A percentile compares a stretch with the other conserved stretches of the same genome.
Conservation (phyloP, 2,113 vertebrate species). For the Noctilio leporinus region DNA sequence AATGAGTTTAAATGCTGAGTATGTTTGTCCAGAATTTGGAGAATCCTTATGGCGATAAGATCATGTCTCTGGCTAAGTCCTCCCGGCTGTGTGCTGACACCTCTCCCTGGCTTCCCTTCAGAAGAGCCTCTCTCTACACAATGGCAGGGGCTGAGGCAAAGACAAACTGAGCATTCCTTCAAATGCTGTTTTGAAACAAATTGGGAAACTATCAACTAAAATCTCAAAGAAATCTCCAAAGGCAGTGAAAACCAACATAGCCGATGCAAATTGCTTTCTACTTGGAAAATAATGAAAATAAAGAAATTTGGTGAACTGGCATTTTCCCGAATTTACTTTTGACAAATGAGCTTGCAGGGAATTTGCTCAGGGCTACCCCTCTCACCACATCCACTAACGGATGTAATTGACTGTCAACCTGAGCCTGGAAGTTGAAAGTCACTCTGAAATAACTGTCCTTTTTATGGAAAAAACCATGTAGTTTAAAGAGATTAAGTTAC, state of each 20-base stretch:
- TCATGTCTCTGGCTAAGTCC: not conserved
- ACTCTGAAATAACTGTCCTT: not conserved
- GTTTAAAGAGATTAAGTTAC: not conserved
- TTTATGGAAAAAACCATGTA: not conserved
- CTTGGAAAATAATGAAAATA: conserved; percentile 2
- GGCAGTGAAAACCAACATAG: not conserved
- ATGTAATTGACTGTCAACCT: not conserved
- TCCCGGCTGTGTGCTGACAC: not conserved
- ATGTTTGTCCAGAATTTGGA: not conserved
- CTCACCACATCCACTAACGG: too few relatives aligned
- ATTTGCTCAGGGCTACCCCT: not conserved
- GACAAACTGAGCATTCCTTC: not conserved
- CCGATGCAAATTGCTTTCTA: not conserved
- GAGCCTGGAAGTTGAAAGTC: not conserved
- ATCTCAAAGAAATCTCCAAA: not conserved
- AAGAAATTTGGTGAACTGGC: not conserved
- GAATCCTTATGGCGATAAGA: not conserved
- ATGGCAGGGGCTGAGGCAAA: not conserved
- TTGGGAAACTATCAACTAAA: not conserved
- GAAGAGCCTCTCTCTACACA: not conserved
- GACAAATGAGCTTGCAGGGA: not conserved
- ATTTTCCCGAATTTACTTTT: not conserved
- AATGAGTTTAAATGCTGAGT: not conserved
- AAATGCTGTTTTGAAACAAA: not conserved
- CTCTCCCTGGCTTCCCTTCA: not conserved